Conservation (phyloP, 2,113 vertebrate species). For the Bos indicus region DNA sequence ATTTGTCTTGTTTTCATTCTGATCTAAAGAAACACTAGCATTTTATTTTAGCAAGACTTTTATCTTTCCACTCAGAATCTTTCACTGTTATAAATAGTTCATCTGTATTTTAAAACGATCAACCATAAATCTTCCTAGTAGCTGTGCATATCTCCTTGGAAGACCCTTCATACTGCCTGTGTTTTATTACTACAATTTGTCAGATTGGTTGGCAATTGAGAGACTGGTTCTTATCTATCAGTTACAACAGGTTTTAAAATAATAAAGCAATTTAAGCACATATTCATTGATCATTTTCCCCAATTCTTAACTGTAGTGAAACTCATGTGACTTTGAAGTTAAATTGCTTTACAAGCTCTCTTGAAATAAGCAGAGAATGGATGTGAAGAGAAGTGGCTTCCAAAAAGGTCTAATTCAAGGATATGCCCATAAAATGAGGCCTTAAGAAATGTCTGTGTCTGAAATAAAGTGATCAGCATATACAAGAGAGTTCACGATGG, state of each 20-base stretch:
- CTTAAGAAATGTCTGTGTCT: not conserved
- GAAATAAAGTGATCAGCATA: not conserved
- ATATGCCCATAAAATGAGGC: not conserved
- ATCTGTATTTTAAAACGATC: constrained; percentile 9
- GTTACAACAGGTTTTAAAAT: not conserved
- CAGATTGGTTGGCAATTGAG: not conserved
- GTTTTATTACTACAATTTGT: constrained; percentile 47
- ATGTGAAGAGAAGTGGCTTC: not conserved
- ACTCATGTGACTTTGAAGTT: not conserved
- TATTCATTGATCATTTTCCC: constrained; percentile 33
- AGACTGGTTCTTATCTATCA: constrained; percentile 33
- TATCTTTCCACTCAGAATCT: not conserved
- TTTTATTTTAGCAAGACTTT: constrained; percentile 36
- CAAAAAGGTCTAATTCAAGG: not conserved
- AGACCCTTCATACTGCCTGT: not conserved
- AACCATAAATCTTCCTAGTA: constrained; percentile 26
- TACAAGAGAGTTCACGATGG: not conserved
- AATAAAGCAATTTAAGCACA: constrained; percentile 6
- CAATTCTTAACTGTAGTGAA: not conserved
- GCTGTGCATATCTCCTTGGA: not conserved
- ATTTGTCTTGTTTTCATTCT: constrained; percentile 10
- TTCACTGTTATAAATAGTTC: not conserved
- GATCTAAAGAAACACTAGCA: not conserved
- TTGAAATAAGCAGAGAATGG: not conserved
- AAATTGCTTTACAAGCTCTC: not conserved